Evolutionary conservation across 2,888 invertebrate species (phyloP).

Genomic region (Gortyna flavago): DNA sequence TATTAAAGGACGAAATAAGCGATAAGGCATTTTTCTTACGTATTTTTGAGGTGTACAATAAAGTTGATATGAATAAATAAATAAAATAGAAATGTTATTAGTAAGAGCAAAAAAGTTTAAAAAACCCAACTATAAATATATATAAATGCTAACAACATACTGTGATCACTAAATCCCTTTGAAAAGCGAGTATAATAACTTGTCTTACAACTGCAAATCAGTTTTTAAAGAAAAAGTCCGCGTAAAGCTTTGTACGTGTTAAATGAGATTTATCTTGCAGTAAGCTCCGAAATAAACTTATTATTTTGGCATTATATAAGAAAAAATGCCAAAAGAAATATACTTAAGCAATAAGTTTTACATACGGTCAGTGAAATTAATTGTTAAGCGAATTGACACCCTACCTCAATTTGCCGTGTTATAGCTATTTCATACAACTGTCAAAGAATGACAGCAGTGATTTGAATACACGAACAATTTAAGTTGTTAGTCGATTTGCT

Average conservation of each 20-base stretch:
- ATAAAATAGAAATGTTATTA: not conserved
- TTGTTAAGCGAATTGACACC: no score
- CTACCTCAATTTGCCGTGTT: not conserved
- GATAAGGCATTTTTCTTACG: not conserved
- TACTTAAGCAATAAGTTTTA: not conserved
- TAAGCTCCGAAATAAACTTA: slow-evolving; percentile 24
- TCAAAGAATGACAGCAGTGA: not conserved
- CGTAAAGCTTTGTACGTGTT: not conserved
- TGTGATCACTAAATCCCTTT: slow-evolving; percentile 3
- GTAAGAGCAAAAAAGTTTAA: not conserved
- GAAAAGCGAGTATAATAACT: not conserved
- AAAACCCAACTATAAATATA: not conserved
- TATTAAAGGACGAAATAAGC: not conserved
- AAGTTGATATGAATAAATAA: not conserved
- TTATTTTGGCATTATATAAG: slow-evolving; percentile 34
- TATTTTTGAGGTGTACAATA: not conserved
- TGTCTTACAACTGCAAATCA: not conserved
- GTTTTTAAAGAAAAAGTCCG: slow-evolving; percentile 13
- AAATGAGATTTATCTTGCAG: slow-evolving; percentile 9
- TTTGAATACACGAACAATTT: not conserved
- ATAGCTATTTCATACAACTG: not conserved
- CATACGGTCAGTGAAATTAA: not conserved
- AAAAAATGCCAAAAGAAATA: slow-evolving; percentile 7
- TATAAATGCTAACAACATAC: not conserved
- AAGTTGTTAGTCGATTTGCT: not conserved